Percentiles rank a stretch among this genome's conserved stretches.
Conservation (phyloP, 2,797 vertebrate species). For the Babyrousa celebensis region DNA sequence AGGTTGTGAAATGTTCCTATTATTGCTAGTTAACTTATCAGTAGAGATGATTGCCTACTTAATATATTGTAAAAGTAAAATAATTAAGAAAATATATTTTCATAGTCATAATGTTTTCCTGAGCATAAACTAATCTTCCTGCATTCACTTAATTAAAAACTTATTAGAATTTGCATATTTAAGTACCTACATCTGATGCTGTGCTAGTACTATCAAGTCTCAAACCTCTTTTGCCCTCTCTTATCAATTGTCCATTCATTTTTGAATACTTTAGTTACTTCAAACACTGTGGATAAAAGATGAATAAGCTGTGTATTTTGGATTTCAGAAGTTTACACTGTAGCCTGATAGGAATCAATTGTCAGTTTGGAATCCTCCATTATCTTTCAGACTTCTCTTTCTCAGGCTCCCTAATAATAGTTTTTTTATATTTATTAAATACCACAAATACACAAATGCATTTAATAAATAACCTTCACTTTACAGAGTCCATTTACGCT, state of each 20-base stretch:
- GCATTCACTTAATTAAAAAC: not conserved
- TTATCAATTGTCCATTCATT: not conserved
- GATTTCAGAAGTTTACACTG: not conserved
- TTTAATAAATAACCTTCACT: not conserved
- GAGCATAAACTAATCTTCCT: not conserved
- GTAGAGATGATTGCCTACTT: not conserved
- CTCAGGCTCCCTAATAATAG: not conserved
- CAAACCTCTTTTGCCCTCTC: not conserved
- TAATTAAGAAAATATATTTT: conserved; percentile 15
- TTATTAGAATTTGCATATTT: conserved; percentile 6
- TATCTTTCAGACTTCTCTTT: not conserved
- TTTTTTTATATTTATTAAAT: not conserved
- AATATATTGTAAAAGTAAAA: conserved; percentile 6
- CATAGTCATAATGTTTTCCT: not conserved
- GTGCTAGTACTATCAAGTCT: not conserved
- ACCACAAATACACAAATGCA: not conserved
- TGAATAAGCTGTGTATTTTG: not conserved
- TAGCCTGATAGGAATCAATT: not conserved
- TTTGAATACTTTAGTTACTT: not conserved
- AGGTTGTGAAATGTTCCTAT: not conserved
- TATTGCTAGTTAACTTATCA: not conserved
- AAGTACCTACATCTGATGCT: not conserved
- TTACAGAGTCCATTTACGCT: not conserved
- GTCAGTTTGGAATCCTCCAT: not conserved
- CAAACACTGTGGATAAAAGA: not conserved